A percentile compares a stretch with the other conserved stretches of the same genome.
phyloP scores from a whole-genome alignment of 2,113 vertebrate species.

The Ictalurus punctatus region DNA sequence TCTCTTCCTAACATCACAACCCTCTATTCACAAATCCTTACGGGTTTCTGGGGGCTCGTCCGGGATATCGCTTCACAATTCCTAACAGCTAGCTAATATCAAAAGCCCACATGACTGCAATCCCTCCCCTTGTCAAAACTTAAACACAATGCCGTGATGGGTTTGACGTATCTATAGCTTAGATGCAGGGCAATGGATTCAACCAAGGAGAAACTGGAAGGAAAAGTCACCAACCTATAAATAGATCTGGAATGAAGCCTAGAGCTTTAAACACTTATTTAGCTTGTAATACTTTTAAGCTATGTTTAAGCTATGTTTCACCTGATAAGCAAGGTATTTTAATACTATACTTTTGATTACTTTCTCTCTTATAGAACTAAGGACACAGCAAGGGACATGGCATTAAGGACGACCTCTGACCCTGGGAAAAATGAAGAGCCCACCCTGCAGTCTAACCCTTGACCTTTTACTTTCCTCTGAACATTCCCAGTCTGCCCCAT shows the following conservation, averaged over 20 bases:
- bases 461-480: slow-evolving; percentile 21
- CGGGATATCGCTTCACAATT: no score
- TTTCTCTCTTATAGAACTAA: slow-evolving; percentile 62
- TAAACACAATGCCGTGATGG: no score
- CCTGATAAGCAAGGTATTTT: background rate
- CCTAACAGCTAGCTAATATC: no score
- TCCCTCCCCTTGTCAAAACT: no score
- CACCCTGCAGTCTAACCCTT: slow-evolving; percentile 56
- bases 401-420: slow-evolving; percentile 60
- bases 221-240: background rate
- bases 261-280: background rate
- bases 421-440: slow-evolving; percentile 62
- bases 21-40: no score
- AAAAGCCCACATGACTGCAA: no score
- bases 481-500: background rate
- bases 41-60: no score
- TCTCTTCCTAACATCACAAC: no score
- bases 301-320: background rate
- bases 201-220: background rate
- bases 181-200: background rate
- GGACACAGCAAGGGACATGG: slow-evolving; percentile 63
- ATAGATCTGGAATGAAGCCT: background rate
- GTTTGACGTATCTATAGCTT: background rate
- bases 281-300: background rate
- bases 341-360: background rate